phyloP scores from a whole-genome alignment of 2,888 invertebrate species.

The Apamea sordens region DNA sequence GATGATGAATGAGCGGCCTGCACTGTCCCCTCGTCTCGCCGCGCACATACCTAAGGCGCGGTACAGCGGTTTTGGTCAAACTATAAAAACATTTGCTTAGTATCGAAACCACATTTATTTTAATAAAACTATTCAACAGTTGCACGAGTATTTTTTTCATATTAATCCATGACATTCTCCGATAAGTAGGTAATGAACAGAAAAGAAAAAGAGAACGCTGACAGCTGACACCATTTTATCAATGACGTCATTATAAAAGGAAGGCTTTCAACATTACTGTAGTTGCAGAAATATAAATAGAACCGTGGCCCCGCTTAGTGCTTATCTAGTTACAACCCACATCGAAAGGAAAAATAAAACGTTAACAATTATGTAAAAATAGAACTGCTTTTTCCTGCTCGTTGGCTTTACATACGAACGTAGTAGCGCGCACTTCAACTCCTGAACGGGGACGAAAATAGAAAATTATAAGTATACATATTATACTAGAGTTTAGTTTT shows the following conservation, averaged over 20 bases:
- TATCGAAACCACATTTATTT: neutral
- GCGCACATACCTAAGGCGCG: too few relatives aligned
- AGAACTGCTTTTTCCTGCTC: slow-evolving; percentile 46
- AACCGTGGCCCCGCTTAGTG: slow-evolving; percentile 50
- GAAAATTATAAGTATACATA: slow-evolving; percentile 26
- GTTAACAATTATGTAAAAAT: slow-evolving; percentile 46
- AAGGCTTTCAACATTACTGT: slow-evolving; percentile 54
- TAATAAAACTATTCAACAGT: neutral
- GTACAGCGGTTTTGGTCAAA: too few relatives aligned
- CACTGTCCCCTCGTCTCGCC: too few relatives aligned
- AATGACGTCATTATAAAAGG: slow-evolving; percentile 45
- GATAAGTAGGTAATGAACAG: slow-evolving; percentile 16
- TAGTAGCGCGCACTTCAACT: slow-evolving; percentile 7
- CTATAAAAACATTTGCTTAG: neutral
- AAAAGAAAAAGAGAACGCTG: slow-evolving; percentile 6
- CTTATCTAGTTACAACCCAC: slow-evolving; percentile 62
- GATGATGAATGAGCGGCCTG: too few relatives aligned
- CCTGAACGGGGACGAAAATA: slow-evolving; percentile 34
- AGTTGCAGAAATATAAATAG: slow-evolving; percentile 57
- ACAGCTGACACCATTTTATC: slow-evolving; percentile 46
- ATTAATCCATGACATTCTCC: neutral
- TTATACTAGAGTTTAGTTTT: neutral
- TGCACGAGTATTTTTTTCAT: neutral
- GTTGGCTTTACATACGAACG: slow-evolving; percentile 32
- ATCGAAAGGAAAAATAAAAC: slow-evolving; percentile 53